These are phyloP conservation scores for Tinea pellionella DNA, from an alignment of 2,888 invertebrate genomes.

Conservation along the genomic window DNA sequence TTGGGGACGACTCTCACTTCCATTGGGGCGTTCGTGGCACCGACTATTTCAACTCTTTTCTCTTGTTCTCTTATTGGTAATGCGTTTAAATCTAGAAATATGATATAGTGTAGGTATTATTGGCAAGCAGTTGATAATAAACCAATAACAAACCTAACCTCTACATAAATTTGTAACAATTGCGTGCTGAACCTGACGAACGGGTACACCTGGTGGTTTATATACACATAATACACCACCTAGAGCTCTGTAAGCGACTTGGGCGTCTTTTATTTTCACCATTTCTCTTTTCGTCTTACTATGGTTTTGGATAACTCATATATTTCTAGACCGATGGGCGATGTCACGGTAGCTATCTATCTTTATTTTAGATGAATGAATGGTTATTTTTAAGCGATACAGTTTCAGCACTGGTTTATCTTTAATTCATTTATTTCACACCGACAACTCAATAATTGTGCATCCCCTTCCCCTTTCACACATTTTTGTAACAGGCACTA, in stretches of 20 bases:
- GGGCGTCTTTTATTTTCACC: conserved; percentile 59
- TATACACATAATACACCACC: conserved; percentile 84
- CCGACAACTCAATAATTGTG: no score
- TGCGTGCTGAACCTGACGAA: conserved; percentile 64
- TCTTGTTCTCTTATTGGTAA: conserved; percentile 72
- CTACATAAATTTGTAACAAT: conserved; percentile 73
- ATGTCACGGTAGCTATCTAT: no score
- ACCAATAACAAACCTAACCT: conserved; percentile 62
- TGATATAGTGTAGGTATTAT: conserved; percentile 17
- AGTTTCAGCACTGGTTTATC: no score
- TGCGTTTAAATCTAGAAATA: conserved; percentile 74
- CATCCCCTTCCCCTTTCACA: no score
- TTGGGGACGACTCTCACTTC: conserved; percentile 72
- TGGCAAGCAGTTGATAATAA: neutral
- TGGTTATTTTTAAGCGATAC: no score
- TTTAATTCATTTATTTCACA: no score
- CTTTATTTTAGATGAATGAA: no score
- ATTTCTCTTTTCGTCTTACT: conserved; percentile 30
- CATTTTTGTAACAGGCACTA: no score
- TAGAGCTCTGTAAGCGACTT: conserved; percentile 72
- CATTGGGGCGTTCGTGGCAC: conserved; percentile 70
- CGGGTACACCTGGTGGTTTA: conserved; percentile 75
- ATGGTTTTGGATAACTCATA: no score
- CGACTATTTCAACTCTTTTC: conserved; percentile 72
- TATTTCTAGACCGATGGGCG: no score